phyloP scores from a whole-genome alignment of 1,140 invertebrate genomes.

The Drosophila chauvacae region DNA sequence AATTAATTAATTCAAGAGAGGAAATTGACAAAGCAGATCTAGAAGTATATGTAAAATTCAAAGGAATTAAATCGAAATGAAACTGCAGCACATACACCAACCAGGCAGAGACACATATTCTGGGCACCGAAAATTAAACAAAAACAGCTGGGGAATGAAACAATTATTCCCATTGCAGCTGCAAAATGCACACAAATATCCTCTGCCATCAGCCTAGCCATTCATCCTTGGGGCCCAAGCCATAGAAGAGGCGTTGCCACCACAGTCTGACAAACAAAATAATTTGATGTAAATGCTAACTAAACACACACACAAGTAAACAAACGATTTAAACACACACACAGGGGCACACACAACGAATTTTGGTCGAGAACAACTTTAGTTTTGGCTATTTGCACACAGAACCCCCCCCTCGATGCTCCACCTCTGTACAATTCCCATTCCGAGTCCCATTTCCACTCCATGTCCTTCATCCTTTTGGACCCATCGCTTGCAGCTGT shows the following conservation, averaged over 20 bases:
- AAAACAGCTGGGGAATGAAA: slow-evolving; percentile 41
- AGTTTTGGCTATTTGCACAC: slow-evolving; percentile 51
- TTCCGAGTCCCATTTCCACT: slow-evolving; percentile 13
- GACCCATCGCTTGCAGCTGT: slow-evolving; percentile 56
- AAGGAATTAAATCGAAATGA: slow-evolving; percentile 3
- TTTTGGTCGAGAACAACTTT: slow-evolving; percentile 51
- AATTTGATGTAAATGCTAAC: slow-evolving; percentile 64
- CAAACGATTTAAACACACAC: slow-evolving; percentile 39
- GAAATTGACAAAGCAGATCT: not conserved
- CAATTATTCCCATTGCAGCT: slow-evolving; percentile 38
- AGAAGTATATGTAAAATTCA: not conserved
- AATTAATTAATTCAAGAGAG: not conserved
- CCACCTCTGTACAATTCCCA: slow-evolving; percentile 1
- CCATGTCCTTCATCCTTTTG: slow-evolving; percentile 41
- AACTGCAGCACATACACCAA: not conserved
- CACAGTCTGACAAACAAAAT: slow-evolving; percentile 64
- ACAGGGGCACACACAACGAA: slow-evolving; percentile 13
- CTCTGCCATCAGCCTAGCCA: slow-evolving; percentile 7
- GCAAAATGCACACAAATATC: slow-evolving; percentile 37
- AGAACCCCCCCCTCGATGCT: not conserved
- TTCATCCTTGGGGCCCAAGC: slow-evolving; percentile 13
- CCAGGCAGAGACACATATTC: not conserved
- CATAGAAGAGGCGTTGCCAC: slow-evolving; percentile 46
- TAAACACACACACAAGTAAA: slow-evolving; percentile 52
- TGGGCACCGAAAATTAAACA: slow-evolving; percentile 29